phyloP scores from a whole-genome alignment of 2,888 invertebrate species.

The Dolichopus griseipennis region DNA sequence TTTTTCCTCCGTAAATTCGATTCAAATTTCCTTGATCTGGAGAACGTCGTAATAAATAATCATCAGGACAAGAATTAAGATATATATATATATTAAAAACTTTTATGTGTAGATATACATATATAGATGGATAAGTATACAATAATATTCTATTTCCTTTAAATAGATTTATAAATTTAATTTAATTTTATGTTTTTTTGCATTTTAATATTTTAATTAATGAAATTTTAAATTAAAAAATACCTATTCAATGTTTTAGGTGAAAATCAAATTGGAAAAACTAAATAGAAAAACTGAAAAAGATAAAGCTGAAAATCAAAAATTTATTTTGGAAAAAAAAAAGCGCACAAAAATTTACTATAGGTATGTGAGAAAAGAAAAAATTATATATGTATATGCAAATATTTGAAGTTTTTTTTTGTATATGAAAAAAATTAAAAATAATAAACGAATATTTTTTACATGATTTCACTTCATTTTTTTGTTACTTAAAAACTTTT shows the following conservation, averaged over 20 bases:
- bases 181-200: too few relatives aligned
- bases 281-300: neutral
- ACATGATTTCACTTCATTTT: neutral
- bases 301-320: neutral
- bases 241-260: too few relatives aligned
- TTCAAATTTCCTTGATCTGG: neutral
- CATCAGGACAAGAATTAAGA: neutral
- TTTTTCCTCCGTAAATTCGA: neutral
- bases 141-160: too few relatives aligned
- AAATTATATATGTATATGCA: too few relatives aligned
- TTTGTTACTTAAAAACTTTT: too few relatives aligned
- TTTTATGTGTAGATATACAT: too few relatives aligned
- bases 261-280: too few relatives aligned
- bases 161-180: too few relatives aligned
- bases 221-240: neutral
- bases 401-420: neutral
- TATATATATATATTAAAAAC: neutral
- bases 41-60: neutral
- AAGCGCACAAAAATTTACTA: conserved; percentile 4
- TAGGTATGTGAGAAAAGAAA: neutral
- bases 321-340: neutral
- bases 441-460: neutral
- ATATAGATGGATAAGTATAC: neutral
- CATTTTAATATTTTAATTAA: neutral
- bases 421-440: neutral